A percentile compares a stretch with the other conserved stretches of the same genome.
Conservation (phyloP, 2,888 invertebrate species). For the Agonopterix heracliana region DNA sequence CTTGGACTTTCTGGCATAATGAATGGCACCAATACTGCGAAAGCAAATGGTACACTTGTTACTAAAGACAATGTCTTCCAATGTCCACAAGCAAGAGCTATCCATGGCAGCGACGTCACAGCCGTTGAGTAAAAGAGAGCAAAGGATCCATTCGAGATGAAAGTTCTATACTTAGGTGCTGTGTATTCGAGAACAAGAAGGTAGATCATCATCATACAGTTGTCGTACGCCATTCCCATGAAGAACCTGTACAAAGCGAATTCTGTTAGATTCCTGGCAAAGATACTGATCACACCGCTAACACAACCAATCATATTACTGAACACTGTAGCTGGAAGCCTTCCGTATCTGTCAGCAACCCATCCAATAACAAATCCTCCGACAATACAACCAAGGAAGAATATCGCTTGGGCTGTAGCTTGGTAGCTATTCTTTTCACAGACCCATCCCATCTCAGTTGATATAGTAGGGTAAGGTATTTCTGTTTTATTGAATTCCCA, state of each 20-base stretch:
- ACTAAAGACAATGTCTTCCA: conserved; percentile 47
- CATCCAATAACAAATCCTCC: conserved; percentile 47
- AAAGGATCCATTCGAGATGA: conserved; percentile 42
- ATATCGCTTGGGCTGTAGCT: conserved; percentile 48
- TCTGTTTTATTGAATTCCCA: conserved; percentile 52
- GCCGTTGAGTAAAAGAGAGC: conserved; percentile 40
- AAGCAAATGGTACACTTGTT: conserved; percentile 40
- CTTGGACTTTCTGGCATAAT: conserved; percentile 48
- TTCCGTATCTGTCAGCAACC: conserved; percentile 45
- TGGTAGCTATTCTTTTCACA: conserved; percentile 49
- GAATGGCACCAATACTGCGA: conserved; percentile 37
- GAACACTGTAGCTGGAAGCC: conserved; percentile 38
- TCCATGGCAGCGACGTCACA: conserved; percentile 39
- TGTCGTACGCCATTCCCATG: conserved; percentile 49
- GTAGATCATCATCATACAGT: conserved; percentile 48
- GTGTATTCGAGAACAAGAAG: conserved; percentile 47
- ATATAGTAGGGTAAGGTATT: conserved; percentile 50
- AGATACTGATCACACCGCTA: conserved; percentile 39
- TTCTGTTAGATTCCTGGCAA: conserved; percentile 33
- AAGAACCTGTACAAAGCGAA: conserved; percentile 43
- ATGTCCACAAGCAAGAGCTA: conserved; percentile 41
- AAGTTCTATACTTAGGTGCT: conserved; percentile 45
- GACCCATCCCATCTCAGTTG: conserved; percentile 50
- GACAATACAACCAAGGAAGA: conserved; percentile 43
- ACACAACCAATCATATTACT: conserved; percentile 39